Conservation (phyloP, 1,140 invertebrate genomes). For the Phenacoccus solenopsis region DNA sequence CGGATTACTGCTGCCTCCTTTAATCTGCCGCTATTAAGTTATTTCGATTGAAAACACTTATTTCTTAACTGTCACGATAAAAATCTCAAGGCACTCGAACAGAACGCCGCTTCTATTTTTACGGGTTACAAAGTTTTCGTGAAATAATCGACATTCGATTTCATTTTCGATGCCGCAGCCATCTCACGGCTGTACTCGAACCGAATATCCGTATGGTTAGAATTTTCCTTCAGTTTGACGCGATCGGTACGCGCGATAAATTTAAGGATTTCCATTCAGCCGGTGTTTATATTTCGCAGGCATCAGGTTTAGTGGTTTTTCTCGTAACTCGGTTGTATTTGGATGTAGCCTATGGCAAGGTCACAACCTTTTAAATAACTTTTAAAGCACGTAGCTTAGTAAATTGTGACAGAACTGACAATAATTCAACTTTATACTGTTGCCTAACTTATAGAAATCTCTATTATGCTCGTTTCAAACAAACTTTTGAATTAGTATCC, state of each 20-base stretch:
- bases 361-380: not conserved
- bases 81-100: conserved; percentile 7
- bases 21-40: conserved; percentile 15
- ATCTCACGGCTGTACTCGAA: no score
- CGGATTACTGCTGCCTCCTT: conserved; percentile 10
- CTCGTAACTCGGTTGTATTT: not conserved
- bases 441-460: not conserved
- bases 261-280: no score
- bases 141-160: conserved; percentile 6
- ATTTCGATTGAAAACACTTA: conserved; percentile 18
- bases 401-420: conserved; percentile 1
- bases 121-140: not conserved
- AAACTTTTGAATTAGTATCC: conserved; percentile 3
- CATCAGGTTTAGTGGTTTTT: not conserved
- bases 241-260: no score
- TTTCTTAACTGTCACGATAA: conserved; percentile 11
- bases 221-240: no score
- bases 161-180: not conserved
- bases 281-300: not conserved
- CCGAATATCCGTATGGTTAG: no score
- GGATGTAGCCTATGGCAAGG: not conserved
- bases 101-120: conserved; percentile 4
- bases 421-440: not conserved
- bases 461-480: not conserved
- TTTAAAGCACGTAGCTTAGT: conserved; percentile 1